Conservation (phyloP, 2,797 vertebrate species). For the Cossypha heuglini region DNA sequence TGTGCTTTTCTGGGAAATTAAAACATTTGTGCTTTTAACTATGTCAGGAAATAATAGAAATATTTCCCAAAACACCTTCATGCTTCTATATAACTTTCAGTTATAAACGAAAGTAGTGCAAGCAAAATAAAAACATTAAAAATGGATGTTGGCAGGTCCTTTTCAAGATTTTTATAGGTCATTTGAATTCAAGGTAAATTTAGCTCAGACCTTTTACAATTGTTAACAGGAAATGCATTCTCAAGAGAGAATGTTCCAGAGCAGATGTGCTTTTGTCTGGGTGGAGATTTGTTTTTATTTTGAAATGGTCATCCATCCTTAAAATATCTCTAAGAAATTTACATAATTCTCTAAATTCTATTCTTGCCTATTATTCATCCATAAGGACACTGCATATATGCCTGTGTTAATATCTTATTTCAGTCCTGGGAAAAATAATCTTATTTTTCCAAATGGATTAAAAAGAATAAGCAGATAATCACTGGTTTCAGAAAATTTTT, state of each 20-base stretch:
- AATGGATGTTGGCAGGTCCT: neutral
- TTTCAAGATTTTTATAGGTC: neutral
- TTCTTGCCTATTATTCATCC: neutral
- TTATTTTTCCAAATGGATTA: neutral
- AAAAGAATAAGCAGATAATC: neutral
- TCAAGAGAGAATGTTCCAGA: neutral
- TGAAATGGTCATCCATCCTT: neutral
- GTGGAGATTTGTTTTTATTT: neutral
- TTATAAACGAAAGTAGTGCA: neutral
- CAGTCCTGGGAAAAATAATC: neutral
- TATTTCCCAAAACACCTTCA: neutral
- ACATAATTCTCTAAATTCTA: neutral
- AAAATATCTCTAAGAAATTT: conserved; percentile 2
- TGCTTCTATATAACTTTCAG: neutral
- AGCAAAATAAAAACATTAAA: neutral
- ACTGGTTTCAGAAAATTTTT: neutral
- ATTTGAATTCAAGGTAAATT: neutral
- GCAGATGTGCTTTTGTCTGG: neutral
- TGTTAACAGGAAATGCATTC: neutral
- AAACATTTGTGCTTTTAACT: neutral
- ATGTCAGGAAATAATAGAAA: neutral
- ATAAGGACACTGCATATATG: neutral
- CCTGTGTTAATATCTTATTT: neutral
- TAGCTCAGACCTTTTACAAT: neutral
- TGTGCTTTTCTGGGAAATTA: neutral